These are phyloP conservation scores for Elephantulus edwardii DNA, from an alignment of 2,113 vertebrate genomes.

Conservation along the genomic window DNA sequence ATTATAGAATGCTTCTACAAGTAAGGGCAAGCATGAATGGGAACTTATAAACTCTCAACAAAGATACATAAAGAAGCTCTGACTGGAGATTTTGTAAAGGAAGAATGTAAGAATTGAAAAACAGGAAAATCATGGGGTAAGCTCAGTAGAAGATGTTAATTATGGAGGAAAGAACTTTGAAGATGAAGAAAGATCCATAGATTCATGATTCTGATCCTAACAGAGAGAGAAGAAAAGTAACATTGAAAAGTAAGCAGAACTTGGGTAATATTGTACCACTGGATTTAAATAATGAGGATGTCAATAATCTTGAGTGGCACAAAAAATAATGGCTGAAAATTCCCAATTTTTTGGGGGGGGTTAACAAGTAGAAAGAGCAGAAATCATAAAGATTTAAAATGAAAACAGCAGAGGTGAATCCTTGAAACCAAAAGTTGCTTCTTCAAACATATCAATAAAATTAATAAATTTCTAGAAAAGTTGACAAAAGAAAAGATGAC, in stretches of 20 bases:
- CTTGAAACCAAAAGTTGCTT: not conserved
- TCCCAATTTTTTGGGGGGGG: not conserved
- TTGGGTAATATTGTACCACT: not conserved
- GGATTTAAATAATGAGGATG: not conserved
- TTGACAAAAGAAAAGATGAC: not conserved
- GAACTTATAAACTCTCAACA: not conserved
- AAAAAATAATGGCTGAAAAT: not conserved
- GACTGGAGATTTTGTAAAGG: not conserved
- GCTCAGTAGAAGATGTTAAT: not conserved
- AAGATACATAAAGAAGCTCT: not conserved
- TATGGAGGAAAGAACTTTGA: not conserved
- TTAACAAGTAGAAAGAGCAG: not conserved
- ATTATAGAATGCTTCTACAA: not conserved
- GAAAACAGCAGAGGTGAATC: not conserved
- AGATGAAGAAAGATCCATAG: not conserved
- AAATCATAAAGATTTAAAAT: not conserved
- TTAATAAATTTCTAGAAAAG: not conserved
- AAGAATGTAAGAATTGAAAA: too few relatives aligned
- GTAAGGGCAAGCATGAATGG: not conserved
- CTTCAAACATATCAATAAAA: not conserved
- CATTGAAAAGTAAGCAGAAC: not conserved
- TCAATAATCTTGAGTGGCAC: not conserved
- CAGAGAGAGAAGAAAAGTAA: not conserved
- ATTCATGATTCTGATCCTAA: not conserved
- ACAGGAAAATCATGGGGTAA: not conserved